phyloP scores from a whole-genome alignment of 2,113 vertebrate species.

The Misgurnus mizolepis region DNA sequence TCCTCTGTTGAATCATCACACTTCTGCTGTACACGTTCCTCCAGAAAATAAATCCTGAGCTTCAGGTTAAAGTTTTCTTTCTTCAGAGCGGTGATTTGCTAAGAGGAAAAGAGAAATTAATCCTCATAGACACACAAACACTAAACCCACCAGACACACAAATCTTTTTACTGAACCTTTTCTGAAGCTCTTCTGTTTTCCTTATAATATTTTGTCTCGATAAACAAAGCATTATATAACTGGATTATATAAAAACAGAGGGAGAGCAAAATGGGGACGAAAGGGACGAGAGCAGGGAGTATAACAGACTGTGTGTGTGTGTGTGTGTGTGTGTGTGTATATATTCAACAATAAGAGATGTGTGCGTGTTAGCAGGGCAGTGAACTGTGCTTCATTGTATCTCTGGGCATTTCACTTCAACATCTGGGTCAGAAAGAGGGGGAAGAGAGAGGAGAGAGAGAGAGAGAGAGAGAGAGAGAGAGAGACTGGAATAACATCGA shows the following conservation, averaged over 20 bases:
- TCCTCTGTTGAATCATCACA: slow-evolving; percentile 89
- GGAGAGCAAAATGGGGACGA: slow-evolving; percentile 45
- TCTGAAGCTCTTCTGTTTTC: neutral
- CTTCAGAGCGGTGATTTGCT: slow-evolving; percentile 97
- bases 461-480: neutral
- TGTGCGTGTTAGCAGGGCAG: slow-evolving; percentile 49
- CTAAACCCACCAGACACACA: neutral
- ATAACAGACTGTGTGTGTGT: slow-evolving; percentile 30
- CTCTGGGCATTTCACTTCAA: slow-evolving; percentile 63
- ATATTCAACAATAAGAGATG: slow-evolving; percentile 42
- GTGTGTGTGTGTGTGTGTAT: slow-evolving; percentile 44
- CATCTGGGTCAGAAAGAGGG: slow-evolving; percentile 69
- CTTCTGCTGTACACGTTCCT: slow-evolving; percentile 93
- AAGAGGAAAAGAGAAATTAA: slow-evolving; percentile 27
- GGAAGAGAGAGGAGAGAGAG: too few relatives aligned
- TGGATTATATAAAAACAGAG: neutral
- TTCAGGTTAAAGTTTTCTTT: slow-evolving; percentile 99
- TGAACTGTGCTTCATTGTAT: slow-evolving; percentile 74
- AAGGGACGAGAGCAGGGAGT: slow-evolving; percentile 45
- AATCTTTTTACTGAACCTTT: too few relatives aligned
- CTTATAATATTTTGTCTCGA: neutral
- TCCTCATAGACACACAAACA: slow-evolving; percentile 16
- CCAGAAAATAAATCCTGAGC: slow-evolving; percentile 96
- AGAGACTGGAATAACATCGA: neutral
- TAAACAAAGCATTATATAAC: neutral